Conservation (phyloP, 2,113 vertebrate genomes). For the Triplophysa rosa region DNA sequence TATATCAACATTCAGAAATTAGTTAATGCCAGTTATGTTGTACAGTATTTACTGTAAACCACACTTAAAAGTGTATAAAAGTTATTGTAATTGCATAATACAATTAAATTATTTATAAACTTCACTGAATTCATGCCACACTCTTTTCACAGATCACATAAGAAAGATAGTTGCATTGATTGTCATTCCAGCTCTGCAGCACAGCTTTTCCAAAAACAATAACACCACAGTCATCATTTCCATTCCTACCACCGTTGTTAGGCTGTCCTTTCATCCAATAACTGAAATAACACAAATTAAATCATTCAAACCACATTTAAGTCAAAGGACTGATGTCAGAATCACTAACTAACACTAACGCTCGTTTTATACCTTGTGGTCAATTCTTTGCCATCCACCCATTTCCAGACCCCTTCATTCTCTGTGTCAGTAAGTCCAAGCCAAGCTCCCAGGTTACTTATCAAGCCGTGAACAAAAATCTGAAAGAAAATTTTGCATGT, state of each 20-base stretch:
- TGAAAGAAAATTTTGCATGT: background rate
- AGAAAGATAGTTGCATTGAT: background rate
- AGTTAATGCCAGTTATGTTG: too few relatives aligned
- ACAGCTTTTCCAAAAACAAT: background rate
- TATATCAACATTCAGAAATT: too few relatives aligned
- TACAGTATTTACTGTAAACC: too few relatives aligned
- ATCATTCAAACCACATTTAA: background rate
- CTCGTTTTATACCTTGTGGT: background rate
- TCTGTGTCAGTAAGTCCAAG: background rate
- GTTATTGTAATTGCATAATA: too few relatives aligned
- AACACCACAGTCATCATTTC: background rate
- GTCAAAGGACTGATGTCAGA: background rate
- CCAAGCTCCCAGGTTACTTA: background rate
- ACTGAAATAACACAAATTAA: background rate
- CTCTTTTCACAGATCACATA: constrained; percentile 10
- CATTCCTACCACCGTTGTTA: background rate
- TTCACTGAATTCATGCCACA: background rate
- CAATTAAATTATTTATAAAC: too few relatives aligned
- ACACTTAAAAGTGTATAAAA: too few relatives aligned
- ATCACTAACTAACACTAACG: background rate
- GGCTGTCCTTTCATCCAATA: background rate
- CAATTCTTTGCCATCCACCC: background rate
- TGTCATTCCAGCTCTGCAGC: background rate
- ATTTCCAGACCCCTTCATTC: constrained; percentile 8
- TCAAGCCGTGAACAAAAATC: background rate